Percentiles rank a stretch among this genome's conserved stretches.
These are phyloP conservation scores for Melanotaenia duboulayi DNA, from an alignment of 2,113 vertebrate genomes.

Conservation along the genomic window DNA sequence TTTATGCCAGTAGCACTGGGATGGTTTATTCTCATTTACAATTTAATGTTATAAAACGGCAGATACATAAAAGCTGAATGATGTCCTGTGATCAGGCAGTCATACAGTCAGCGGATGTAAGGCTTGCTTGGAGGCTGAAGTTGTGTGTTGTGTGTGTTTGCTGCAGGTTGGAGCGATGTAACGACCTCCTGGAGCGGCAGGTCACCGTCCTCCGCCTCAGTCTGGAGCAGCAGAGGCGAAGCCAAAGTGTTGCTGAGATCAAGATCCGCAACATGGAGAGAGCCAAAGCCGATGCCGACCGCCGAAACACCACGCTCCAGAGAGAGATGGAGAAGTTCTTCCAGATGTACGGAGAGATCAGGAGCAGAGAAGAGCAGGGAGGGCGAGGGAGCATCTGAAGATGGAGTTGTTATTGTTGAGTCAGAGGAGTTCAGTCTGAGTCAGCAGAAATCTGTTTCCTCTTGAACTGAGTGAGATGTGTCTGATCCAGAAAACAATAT, in stretches of 20 bases:
- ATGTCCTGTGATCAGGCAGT: too few relatives aligned
- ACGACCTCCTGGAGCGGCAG: constrained; percentile 78
- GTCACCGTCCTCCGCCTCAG: constrained; percentile 69
- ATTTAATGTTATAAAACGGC: too few relatives aligned
- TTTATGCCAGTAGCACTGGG: too few relatives aligned
- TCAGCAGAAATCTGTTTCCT: too few relatives aligned
- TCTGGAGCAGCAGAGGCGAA: constrained; percentile 82
- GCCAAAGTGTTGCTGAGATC: constrained; percentile 77
- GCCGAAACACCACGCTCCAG: constrained; percentile 80
- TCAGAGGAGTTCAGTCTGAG: too few relatives aligned
- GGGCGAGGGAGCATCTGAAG: constrained; percentile 55
- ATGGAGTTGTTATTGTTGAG: neutral
- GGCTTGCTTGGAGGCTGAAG: too few relatives aligned
- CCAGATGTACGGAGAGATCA: constrained; percentile 78
- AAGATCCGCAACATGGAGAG: constrained; percentile 82
- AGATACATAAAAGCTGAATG: too few relatives aligned
- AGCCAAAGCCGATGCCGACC: constrained; percentile 82
- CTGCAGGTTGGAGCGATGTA: constrained; percentile 84
- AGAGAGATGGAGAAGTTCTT: constrained; percentile 86
- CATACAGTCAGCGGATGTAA: too few relatives aligned
- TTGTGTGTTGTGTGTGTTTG: neutral
- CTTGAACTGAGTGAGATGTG: too few relatives aligned
- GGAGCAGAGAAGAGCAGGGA: constrained; percentile 31
- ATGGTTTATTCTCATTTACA: too few relatives aligned
- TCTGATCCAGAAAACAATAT: too few relatives aligned